phyloP scores from a whole-genome alignment of 2,888 invertebrate genomes.

The Halictus ligatus region DNA sequence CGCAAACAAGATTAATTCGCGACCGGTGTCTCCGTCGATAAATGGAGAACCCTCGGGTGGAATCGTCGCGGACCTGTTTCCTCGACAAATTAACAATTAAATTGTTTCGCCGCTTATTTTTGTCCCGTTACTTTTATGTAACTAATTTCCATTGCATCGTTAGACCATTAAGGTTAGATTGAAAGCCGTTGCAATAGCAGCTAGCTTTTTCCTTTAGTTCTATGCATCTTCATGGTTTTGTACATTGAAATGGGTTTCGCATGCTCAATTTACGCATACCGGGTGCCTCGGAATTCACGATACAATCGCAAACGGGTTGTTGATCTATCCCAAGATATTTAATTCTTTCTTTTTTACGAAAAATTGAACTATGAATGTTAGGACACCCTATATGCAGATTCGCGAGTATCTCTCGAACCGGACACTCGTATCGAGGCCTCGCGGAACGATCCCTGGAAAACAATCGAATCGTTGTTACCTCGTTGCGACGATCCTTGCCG shows the following conservation, averaged over 20 bases:
- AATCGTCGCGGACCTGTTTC: not conserved
- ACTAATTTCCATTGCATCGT: not conserved
- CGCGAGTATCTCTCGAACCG: conserved; percentile 41
- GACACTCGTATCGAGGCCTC: conserved; percentile 29
- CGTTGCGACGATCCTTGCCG: not conserved
- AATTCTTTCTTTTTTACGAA: not conserved
- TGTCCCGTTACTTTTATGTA: not conserved
- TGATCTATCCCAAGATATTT: not conserved
- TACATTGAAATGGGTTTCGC: conserved; percentile 12
- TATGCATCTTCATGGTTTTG: not conserved
- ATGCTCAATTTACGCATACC: conserved; percentile 34
- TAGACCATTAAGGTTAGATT: not conserved
- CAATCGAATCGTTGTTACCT: conserved; percentile 23
- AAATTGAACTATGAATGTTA: not conserved
- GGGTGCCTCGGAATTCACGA: not conserved
- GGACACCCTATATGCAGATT: not conserved
- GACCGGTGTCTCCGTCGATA: conserved; percentile 25
- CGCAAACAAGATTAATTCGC: conserved; percentile 44
- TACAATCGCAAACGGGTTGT: not conserved
- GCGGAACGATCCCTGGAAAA: conserved; percentile 25
- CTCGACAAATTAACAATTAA: not conserved
- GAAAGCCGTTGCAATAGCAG: not conserved
- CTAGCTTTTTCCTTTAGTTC: no score
- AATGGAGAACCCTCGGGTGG: not conserved
- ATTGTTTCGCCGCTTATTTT: not conserved